These are phyloP conservation scores for Ophioninae sp. DNA, from an alignment of 2,888 invertebrate genomes.

Conservation along the genomic window DNA sequence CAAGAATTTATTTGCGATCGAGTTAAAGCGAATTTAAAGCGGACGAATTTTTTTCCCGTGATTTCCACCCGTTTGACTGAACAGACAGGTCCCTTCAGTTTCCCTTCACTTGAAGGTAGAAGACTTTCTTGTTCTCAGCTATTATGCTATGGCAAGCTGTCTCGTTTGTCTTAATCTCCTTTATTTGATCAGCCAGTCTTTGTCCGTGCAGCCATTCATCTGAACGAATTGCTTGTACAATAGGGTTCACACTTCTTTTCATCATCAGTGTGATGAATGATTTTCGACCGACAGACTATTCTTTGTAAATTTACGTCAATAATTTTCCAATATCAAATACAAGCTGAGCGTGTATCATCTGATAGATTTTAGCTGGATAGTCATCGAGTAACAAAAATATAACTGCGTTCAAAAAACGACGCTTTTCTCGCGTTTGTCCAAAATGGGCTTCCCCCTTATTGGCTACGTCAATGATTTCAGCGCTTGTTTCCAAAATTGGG, in stretches of 20 bases:
- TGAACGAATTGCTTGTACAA: background rate
- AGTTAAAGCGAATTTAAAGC: too few relatives aligned
- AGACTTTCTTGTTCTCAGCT: background rate
- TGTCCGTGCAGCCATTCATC: background rate
- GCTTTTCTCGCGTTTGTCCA: constrained; percentile 48
- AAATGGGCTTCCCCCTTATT: constrained; percentile 51
- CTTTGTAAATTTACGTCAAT: background rate
- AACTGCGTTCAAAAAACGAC: constrained; percentile 47
- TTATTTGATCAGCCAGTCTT: background rate
- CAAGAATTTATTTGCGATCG: too few relatives aligned
- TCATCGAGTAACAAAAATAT: constrained; percentile 46
- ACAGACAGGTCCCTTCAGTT: constrained; percentile 53
- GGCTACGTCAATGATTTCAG: constrained; percentile 3
- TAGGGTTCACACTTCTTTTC: background rate
- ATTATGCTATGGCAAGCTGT: background rate
- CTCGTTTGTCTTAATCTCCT: background rate
- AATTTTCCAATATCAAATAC: background rate
- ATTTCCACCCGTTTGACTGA: constrained; percentile 25
- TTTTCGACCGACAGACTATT: background rate
- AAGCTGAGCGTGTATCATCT: background rate
- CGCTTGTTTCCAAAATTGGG: constrained; percentile 46
- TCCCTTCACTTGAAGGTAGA: background rate
- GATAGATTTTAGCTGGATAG: constrained; percentile 43
- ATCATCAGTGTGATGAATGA: background rate
- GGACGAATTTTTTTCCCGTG: too few relatives aligned